These are phyloP conservation scores for Oreortyx pictus DNA, from an alignment of 2,797 vertebrate species.

Conservation along the genomic window DNA sequence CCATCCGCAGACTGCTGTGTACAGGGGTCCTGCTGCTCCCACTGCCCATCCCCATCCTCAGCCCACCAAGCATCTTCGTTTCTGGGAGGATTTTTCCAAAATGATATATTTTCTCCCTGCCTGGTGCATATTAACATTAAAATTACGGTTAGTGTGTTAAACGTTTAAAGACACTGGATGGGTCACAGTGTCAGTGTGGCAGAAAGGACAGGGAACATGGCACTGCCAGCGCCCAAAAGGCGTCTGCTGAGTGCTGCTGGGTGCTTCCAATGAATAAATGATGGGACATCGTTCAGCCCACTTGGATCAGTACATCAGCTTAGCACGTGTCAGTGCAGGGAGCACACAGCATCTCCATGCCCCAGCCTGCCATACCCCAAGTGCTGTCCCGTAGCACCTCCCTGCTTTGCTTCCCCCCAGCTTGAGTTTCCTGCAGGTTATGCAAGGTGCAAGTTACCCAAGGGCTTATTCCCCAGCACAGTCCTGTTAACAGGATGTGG, in stretches of 20 bases:
- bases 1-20: accelerated
- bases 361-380: background rate
- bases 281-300: constrained; percentile 62
- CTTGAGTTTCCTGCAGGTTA: background rate
- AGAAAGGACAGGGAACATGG: background rate
- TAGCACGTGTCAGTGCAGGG: constrained; percentile 60
- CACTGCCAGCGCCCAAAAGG: background rate
- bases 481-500: background rate
- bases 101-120: background rate
- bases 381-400: background rate
- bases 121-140: constrained; percentile 9
- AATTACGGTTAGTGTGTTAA: background rate
- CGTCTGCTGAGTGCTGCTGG: background rate
- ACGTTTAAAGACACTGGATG: background rate
- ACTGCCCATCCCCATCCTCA: background rate
- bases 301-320: constrained; percentile 64
- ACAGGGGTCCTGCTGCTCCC: background rate
- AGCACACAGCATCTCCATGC: background rate
- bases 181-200: accelerated
- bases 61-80: background rate
- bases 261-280: constrained; percentile 64
- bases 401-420: background rate
- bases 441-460: background rate
- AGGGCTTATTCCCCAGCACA: background rate
- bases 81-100: background rate